These are phyloP conservation scores for Pterophyllum scalare DNA, from an alignment of 2,113 vertebrate genomes.

Conservation along the genomic window DNA sequence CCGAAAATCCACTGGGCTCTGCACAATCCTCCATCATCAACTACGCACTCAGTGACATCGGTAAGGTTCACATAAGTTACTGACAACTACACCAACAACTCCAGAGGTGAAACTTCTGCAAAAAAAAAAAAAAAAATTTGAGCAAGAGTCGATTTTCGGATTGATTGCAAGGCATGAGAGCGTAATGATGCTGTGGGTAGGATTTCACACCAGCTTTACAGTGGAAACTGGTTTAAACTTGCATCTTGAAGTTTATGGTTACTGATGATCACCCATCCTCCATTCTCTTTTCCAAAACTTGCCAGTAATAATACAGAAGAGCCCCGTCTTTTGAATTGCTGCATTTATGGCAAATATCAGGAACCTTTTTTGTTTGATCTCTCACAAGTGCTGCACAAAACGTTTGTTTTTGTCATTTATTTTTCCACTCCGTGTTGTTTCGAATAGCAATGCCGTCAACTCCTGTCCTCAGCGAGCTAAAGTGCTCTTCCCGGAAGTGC, in stretches of 20 bases:
- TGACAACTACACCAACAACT: not conserved
- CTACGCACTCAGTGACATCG: constrained; percentile 74
- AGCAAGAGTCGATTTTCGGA: not conserved
- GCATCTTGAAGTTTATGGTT: not conserved
- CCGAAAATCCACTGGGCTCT: constrained; percentile 66
- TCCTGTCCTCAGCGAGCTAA: constrained; percentile 30
- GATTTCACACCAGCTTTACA: not conserved
- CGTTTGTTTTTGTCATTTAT: not conserved
- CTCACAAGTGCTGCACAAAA: not conserved
- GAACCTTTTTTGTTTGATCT: not conserved
- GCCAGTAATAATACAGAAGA: not conserved
- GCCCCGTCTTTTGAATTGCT: not conserved
- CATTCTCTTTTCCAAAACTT: not conserved
- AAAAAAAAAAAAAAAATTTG: not conserved
- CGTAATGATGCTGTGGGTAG: not conserved
- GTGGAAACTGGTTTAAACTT: not conserved
- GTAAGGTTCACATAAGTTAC: constrained; percentile 46
- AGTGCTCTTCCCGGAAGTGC: constrained; percentile 66
- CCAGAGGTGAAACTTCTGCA: not conserved
- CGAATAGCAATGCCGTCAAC: constrained; percentile 55
- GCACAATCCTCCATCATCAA: constrained; percentile 17
- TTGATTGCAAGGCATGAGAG: not conserved
- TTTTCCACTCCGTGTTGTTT: not conserved
- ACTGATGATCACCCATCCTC: not conserved
- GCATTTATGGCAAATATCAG: not conserved